Conservation (phyloP, 2,888 invertebrate genomes). For the Morpho deidamia region DNA sequence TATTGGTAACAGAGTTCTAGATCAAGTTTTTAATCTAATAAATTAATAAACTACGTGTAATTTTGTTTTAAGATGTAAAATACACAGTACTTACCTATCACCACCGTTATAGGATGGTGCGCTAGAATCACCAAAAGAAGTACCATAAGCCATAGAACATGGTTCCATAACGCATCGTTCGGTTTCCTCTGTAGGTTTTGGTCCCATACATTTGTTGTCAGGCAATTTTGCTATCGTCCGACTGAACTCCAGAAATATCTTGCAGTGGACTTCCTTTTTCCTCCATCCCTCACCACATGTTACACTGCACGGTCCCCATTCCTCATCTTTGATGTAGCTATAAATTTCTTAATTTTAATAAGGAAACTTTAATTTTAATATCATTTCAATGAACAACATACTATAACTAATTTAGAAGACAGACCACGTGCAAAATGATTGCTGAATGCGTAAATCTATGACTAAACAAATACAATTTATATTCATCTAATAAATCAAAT, state of each 20-base stretch:
- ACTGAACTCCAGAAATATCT: conserved; percentile 95
- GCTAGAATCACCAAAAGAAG: conserved; percentile 70
- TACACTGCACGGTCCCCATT: conserved; percentile 95
- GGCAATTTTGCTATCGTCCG: conserved; percentile 92
- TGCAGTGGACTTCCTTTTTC: conserved; percentile 94
- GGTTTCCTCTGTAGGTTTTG: conserved; percentile 88
- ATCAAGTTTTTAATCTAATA: conserved; percentile 32
- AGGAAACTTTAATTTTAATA: neutral
- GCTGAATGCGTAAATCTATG: conserved; percentile 10
- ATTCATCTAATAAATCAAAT: neutral
- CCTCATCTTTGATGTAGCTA: conserved; percentile 92
- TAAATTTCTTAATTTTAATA: neutral
- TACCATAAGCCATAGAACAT: conserved; percentile 83
- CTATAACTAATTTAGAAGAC: conserved; percentile 2
- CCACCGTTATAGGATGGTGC: conserved; percentile 54
- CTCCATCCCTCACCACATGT: conserved; percentile 94
- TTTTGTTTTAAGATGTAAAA: neutral
- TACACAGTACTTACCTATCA: conserved; percentile 49
- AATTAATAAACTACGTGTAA: neutral
- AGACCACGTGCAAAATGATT: conserved; percentile 20
- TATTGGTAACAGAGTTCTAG: conserved; percentile 43
- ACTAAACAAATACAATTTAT: neutral
- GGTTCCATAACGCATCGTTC: conserved; percentile 90
- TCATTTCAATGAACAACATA: neutral
- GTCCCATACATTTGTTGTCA: conserved; percentile 91